Evolutionary conservation across 92 coral and sea anemone genomes (phyloP), one percentile per base, ranked within the genome.

Genomic region (Heliopora coerulea): DNA sequence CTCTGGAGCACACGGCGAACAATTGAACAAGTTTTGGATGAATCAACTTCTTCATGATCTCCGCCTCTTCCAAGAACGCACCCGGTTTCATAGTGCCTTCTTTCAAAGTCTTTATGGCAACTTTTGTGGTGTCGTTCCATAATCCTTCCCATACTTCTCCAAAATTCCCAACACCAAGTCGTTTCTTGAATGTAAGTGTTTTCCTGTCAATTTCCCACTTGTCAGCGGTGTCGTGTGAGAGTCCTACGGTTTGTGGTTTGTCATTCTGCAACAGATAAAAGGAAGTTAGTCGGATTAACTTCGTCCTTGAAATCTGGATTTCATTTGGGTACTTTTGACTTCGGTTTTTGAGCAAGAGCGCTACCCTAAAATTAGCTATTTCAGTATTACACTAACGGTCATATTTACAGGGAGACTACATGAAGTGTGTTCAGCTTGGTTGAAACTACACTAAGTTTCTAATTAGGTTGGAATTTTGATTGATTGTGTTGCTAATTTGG

Each of bases 81-180:
- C 73, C 80, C 13, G 98, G 96, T 59, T 80, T 81, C 98, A 93
- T 93, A 17, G 96, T 93, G 44, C 92, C 96, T 46, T 84, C 86
- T 68, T 93, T 93, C 65, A 93, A 80, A 49, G 98, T 93, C 80
- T 93, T 93, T 24, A 93, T 70, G 0, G 98, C 98, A 33, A 93
- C 96, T 35, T 84, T 83, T 8, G 98, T 93, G 46, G 96, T 90
- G 31, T 83, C 90, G 78, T 93, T 93, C 98, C 98, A 93, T 12
- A 88, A 35, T 3, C 96, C 98, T 75, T 85, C 81, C 98, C 98
- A 93, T 0, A 93, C 98, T 65, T 93, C 98, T 17, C 98, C 98
- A 83, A 93, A 93, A 72, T 90, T 91, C 48, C 98, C 98, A 35
- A 89, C 86, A 8, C 98, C 98, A 83, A 93, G 98, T 29, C 88